Base-by-base conservation (phyloP, 2,797 vertebrate species). In the Hypotaenidia philippensis region DNA sequence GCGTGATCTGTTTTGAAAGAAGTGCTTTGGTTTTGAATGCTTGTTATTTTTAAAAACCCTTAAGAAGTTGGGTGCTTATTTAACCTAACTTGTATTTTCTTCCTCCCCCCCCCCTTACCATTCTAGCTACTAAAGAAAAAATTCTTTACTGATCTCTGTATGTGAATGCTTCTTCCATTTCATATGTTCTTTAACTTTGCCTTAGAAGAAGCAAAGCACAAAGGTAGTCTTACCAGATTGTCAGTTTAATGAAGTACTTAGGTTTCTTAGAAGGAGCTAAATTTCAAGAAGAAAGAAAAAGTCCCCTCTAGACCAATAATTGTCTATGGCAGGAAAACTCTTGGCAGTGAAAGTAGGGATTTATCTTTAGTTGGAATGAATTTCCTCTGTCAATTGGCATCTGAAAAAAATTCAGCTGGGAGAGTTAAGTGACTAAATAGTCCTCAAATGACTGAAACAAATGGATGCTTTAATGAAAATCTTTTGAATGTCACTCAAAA, bases 381-480 rank as follows among this genome's bases (percentile, higher is more conserved):
- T 87, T 97, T 97, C 89, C 94, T 83, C 78, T 44, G 87, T 96
- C 92, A 95, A 83, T 93, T 89, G 96, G 89, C 95, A 96, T 95
- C 83, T 94, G 63, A 95, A 93, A 91, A 82, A 96, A 89, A 96
- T 41, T 97, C 96, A 79, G n/a, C 89, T 68, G 90, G 85, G 86
- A 96, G 80, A 83, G 47, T 71, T 95, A 91, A 95, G 86, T 93
- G 95, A 96, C 80, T 94, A 95, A 98, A 97, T 86, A 96, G 76
- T 93, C 95, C 93, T 97, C 93, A 94, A 97, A 83, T 93, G 96
- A 93, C 94, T 83, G 83, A 96, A 94, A 97, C 77, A 97, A 98
- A 97, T 91, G 83, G 83, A 94, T 77, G 92, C 87, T 97, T 98
- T 93, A 96, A 94, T 92, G 63, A 97, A 97, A 97, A 93, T 88